Evolutionary conservation across 2,113 vertebrate species (phyloP).

Genomic region (Fulica atra): DNA sequence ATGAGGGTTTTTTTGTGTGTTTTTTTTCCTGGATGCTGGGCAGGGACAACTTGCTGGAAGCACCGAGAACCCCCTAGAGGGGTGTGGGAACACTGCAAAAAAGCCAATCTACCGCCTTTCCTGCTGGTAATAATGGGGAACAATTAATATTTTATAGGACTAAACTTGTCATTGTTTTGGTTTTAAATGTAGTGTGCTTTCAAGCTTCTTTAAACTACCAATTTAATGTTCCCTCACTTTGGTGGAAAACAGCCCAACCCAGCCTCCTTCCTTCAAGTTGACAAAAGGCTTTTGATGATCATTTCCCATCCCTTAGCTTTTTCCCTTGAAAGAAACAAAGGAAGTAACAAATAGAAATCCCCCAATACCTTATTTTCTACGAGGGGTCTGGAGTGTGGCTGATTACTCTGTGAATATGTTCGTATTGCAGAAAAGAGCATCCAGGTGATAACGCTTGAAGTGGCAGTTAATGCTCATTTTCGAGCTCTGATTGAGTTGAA

Average conservation of each 20-base stretch:
- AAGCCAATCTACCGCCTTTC: not conserved
- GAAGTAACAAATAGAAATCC: not conserved
- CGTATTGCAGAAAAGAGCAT: not conserved
- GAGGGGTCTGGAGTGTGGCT: not conserved
- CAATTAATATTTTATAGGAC: not conserved
- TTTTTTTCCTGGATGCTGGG: not conserved
- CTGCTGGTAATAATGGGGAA: not conserved
- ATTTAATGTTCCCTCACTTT: not conserved
- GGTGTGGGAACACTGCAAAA: not conserved
- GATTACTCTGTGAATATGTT: not conserved
- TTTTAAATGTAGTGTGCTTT: not conserved
- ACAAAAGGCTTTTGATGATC: not conserved
- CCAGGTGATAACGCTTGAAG: not conserved
- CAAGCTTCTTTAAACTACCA: not conserved
- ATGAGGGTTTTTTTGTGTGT: not conserved
- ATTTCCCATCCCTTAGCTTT: slow-evolving; percentile 3
- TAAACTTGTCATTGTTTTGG: not conserved
- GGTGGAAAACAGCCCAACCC: not conserved
- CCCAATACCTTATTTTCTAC: not conserved
- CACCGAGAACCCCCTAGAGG: not conserved
- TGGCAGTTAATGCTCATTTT: not conserved
- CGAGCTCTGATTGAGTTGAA: not conserved
- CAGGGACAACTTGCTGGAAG: not conserved
- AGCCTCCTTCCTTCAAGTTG: not conserved
- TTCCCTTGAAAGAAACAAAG: slow-evolving; percentile 16